phyloP scores from a whole-genome alignment of 2,113 vertebrate genomes.

The Antechinus stuartii region DNA sequence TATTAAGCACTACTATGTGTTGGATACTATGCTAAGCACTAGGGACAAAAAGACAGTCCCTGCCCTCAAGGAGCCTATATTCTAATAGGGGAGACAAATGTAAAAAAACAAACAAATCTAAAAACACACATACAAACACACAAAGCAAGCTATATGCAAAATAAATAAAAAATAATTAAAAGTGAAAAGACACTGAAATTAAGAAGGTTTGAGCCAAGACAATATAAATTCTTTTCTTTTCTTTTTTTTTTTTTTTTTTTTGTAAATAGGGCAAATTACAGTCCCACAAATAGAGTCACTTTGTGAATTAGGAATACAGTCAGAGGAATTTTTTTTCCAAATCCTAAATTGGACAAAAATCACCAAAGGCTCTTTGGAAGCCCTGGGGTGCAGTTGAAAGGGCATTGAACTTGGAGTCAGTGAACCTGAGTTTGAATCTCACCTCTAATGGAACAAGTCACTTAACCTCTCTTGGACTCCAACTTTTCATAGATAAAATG shows the following conservation, averaged over 20 bases:
- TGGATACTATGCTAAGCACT: not conserved
- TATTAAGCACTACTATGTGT: too few relatives aligned
- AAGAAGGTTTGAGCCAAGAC: not conserved
- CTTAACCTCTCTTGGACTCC: not conserved
- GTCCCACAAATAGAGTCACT: not conserved
- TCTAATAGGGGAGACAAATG: too few relatives aligned
- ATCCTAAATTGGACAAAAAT: not conserved
- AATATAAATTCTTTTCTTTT: not conserved
- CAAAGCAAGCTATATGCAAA: not conserved
- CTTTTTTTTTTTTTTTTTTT: not conserved
- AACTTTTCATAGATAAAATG: not conserved
- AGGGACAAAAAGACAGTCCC: too few relatives aligned
- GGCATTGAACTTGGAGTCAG: not conserved
- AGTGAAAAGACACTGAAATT: not conserved
- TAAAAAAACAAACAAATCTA: too few relatives aligned
- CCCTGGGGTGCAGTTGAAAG: not conserved
- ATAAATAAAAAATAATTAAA: not conserved
- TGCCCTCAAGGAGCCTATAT: too few relatives aligned
- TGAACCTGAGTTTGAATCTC: not conserved
- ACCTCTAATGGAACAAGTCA: not conserved
- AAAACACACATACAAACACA: not conserved
- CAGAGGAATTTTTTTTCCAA: constrained; percentile 2
- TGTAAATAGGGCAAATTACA: not conserved
- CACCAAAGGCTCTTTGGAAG: not conserved
- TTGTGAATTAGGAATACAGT: not conserved